Base-by-base conservation (phyloP, 2,888 invertebrate genomes). In the Pseudococcus jackbeardsleyi region DNA sequence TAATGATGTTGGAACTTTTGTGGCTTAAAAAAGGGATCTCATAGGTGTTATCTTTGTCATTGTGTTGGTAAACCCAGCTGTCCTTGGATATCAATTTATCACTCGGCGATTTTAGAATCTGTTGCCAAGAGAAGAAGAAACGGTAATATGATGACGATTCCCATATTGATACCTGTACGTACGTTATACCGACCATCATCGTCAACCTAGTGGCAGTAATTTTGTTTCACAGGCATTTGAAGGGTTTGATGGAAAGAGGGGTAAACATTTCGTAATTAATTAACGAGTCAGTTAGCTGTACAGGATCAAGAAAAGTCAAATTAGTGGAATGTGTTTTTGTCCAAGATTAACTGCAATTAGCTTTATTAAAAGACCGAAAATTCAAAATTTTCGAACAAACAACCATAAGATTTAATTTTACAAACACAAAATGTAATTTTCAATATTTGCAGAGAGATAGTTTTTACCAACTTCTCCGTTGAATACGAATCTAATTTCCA, bases 71-170 rank as follows among this genome's bases (percentile, higher is more conserved):
- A 82, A 82, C 82, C 88, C 88, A 88, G 88, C 77, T 88, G 88
- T 88, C 88, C 79, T 88, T 22, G 54, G 77, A 72, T n/a, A 88
- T 88, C 88, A 82, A 88, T 88, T 88, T 88, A 88, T 88, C 88
- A 87, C 39, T 88, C 42, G 33, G 33, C 33, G 68, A 68, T 68
- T 68, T 68, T 12, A 59, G 22, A 64, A 64, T 64, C 22, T 64
- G 22, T 64, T 22, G 22, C 11, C 11, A 64, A 19, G 9, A 22
- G 64, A 22, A 64, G 64, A 22, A 22, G 64, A 64, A 64, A 64
- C 22, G 64, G 64, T 64, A 64, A 64, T 54, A 64, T 22, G 64
- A 64, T 22, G 64, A 64, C 64, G 12, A 64, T 64, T 64, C 64
- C 22, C 64, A 64, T 64, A 64, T 64, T 22, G 22, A 64, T 22